Base-by-base conservation (phyloP, 1,140 invertebrate genomes). In the Ceratitis capitata region DNA sequence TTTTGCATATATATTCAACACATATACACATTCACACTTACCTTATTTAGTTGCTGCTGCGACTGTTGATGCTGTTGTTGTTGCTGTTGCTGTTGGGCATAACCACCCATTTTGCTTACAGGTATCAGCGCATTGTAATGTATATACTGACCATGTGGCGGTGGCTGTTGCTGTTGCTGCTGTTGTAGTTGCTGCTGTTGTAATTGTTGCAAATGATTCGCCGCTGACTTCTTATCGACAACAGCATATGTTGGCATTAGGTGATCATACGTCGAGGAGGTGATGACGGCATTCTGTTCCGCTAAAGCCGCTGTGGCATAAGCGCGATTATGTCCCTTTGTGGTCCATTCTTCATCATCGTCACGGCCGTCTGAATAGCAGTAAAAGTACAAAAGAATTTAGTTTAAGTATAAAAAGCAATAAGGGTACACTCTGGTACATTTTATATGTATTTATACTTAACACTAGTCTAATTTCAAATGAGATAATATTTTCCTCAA, bases 51-150 rank as follows among this genome's bases (percentile, higher is more conserved):
- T 2, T 88, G 89, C 26, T 89, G 89, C 82, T 89, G 89, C 87
- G 89, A 88, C 89, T 90, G 89, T 86, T 89, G 88, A 19, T 69
- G 64, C 12, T 69, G 64, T 42, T 86, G 85, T 3, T 88, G 88
- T 19, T 89, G 89, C 69, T 89, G 89, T 87, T 90, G 89, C 88
- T 90, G 89, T 85, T 89, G 88, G 83, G 83, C 56, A 85, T 89
- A 91, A 86, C 89, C 89, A 83, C 88, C 88, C 88, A 91, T 91
- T 92, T 92, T 92, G 87, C 89, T 90, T 86, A 89, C 89, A 84
- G 91, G 91, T 87, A 92, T 91, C 86, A 92, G 89, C 83, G 91
- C 91, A 87, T 91, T 92, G 86, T 92, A 92, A 84, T 91, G 91
- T 64, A 92, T 89, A 85, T 91, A 91, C 78, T 88, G 90, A 9